Conservation (phyloP, 1,140 invertebrate genomes). For the Chelonus insularis region DNA sequence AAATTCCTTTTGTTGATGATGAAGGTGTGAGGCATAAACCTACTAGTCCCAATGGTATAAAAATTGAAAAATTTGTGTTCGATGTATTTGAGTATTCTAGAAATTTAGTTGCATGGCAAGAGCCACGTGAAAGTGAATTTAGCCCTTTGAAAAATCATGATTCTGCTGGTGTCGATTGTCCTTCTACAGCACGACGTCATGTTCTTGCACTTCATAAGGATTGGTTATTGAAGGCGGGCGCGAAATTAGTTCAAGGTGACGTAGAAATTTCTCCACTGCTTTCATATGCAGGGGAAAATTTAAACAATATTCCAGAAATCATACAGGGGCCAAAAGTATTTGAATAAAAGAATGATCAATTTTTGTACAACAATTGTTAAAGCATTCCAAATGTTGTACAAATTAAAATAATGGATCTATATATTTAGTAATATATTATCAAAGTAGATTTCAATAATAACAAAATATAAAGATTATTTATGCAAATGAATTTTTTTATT, state of each 20-base stretch:
- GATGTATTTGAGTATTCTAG: slow-evolving; percentile 95
- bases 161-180: slow-evolving; percentile 83
- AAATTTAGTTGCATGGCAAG: slow-evolving; percentile 93
- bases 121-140: slow-evolving; percentile 90
- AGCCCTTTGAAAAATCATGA: slow-evolving; percentile 96
- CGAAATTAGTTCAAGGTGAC: slow-evolving; percentile 66
- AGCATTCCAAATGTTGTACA: not conserved
- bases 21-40: slow-evolving; percentile 76
- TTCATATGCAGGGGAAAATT: slow-evolving; percentile 87
- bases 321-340: slow-evolving; percentile 66
- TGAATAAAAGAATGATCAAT: slow-evolving; percentile 26
- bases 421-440: too few relatives aligned
- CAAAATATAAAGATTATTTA: too few relatives aligned
- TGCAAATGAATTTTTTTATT: too few relatives aligned
- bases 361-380: not conserved
- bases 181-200: slow-evolving; percentile 80
- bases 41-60: slow-evolving; percentile 89
- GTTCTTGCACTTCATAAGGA: slow-evolving; percentile 80
- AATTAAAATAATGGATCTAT: not conserved
- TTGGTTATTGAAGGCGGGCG: slow-evolving; percentile 85
- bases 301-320: slow-evolving; percentile 67
- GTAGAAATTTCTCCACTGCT: slow-evolving; percentile 91
- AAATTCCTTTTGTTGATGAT: slow-evolving; percentile 86
- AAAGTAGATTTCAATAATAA: too few relatives aligned
- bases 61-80: slow-evolving; percentile 99